Evolutionary conservation across 2,888 invertebrate species (phyloP).

Genomic region (Chrysolina haemoptera): DNA sequence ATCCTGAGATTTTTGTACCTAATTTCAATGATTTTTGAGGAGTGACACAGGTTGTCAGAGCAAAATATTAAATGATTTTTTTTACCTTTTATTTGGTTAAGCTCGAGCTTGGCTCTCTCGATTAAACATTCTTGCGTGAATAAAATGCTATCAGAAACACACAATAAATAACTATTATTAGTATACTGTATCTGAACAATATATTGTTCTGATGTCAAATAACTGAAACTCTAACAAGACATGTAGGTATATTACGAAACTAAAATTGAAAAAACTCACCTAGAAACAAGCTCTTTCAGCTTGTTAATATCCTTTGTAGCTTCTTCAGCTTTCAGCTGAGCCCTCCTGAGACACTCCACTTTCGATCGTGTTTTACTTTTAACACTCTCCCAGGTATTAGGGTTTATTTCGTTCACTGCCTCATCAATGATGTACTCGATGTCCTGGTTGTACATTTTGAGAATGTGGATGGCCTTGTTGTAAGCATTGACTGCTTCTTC

Average conservation of each 20-base stretch:
- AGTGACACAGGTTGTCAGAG: too few relatives aligned
- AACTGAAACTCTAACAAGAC: neutral
- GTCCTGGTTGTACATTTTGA: conserved; percentile 74
- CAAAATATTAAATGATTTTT: too few relatives aligned
- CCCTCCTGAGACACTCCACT: conserved; percentile 72
- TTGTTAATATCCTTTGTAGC: conserved; percentile 66
- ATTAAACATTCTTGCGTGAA: too few relatives aligned
- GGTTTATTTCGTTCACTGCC: conserved; percentile 75
- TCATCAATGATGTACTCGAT: conserved; percentile 75
- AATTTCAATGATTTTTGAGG: too few relatives aligned
- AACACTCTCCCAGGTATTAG: conserved; percentile 73
- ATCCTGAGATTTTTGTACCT: too few relatives aligned
- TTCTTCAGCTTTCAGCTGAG: conserved; percentile 73
- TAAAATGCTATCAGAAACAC: neutral
- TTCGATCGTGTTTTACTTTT: conserved; percentile 75
- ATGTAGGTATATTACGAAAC: neutral
- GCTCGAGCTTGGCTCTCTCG: too few relatives aligned
- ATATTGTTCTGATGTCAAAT: too few relatives aligned
- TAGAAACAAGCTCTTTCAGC: conserved; percentile 68
- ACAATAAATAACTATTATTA: too few relatives aligned
- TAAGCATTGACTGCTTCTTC: conserved; percentile 79
- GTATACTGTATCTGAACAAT: too few relatives aligned
- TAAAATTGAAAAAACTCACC: conserved; percentile 45
- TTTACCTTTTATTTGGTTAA: too few relatives aligned
- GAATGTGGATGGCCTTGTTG: conserved; percentile 75